Percentiles rank a stretch among this genome's conserved stretches.
Conservation (phyloP, 2,888 invertebrate species). For the Zelleria hepariella region DNA sequence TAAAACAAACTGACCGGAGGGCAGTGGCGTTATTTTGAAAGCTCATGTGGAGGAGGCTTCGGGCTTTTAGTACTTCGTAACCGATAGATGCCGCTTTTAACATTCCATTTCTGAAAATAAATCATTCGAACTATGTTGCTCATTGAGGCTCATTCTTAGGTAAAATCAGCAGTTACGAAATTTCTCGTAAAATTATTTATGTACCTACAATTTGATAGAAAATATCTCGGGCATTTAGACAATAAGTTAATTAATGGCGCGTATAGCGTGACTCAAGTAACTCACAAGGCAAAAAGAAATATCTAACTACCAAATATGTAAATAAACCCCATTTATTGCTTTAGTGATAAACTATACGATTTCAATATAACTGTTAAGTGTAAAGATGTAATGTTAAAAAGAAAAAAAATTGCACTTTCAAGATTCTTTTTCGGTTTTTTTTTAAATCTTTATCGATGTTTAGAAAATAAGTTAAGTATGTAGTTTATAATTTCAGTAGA, state of each 20-base stretch:
- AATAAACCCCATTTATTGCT: conserved; percentile 25
- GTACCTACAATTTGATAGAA: neutral
- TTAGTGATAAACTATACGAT: conserved; percentile 26
- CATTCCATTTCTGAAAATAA: neutral
- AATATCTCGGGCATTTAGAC: neutral
- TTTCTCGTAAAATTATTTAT: neutral
- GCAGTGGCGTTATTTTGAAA: neutral
- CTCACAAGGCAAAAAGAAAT: neutral
- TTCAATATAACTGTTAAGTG: conserved; percentile 19
- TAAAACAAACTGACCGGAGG: too few species aligned
- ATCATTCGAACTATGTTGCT: neutral
- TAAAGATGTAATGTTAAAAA: conserved; percentile 7
- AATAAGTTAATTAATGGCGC: neutral
- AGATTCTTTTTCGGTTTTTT: neutral
- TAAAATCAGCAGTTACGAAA: neutral
- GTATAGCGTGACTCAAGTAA: neutral
- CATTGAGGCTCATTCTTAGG: neutral
- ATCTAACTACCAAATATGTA: neutral
- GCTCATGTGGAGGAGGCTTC: neutral
- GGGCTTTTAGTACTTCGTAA: neutral
- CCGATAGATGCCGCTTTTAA: neutral
- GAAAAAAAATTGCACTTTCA: neutral
- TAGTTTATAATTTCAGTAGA: neutral
- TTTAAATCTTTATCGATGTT: neutral
- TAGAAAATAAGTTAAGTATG: neutral